Base-by-base conservation (phyloP, 2,113 vertebrate genomes). In the Labeo rohita region DNA sequence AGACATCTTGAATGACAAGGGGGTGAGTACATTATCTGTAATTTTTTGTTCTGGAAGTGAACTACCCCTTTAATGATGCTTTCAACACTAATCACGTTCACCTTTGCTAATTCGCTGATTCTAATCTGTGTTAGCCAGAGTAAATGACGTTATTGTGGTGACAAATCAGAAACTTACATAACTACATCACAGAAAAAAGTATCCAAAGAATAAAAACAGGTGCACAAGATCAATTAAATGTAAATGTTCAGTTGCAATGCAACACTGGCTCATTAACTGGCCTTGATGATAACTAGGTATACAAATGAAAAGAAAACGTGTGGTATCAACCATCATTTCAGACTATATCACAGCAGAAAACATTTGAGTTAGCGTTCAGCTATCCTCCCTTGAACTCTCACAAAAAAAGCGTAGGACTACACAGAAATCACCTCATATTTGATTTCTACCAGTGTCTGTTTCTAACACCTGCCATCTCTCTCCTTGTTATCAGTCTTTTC, bases 401-500 rank as follows among this genome's bases (percentile, higher is more conserved):
- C 39, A 39, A 39, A 39, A 39, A 39, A 39, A 39, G 28, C 28
- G 2, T 28, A 28, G 28, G 28, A 28, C 43, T 70, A 39, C 49
- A 80, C 88, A 61, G 10, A 70, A 80, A 28, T 21, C 59, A 34
- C 66, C 73, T 82, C 72, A 82, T 81, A 43, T 84, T 52, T 68
- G 47, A 50, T 70, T 52, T 78, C 49, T 36, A 68, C 73, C 76
- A 34, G 61, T 80, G 23, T 15, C 61, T 13, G 13, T 39, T 21
- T 8, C 47, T 61, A 76, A 74, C 47, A 75, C 72, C 78, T 77
- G 70, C 66, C 23, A 50, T 89, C 49, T 36, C 39, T 84, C 72
- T 82, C 61, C 83, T 89, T 75, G 76, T 87, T 89, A 85, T 82
- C 47, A 13, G 59, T 73, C 79, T 52, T 61, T 56, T 56, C 21